Evolutionary conservation across 1,140 invertebrate genomes (phyloP).

Genomic region (Sipha flava): DNA sequence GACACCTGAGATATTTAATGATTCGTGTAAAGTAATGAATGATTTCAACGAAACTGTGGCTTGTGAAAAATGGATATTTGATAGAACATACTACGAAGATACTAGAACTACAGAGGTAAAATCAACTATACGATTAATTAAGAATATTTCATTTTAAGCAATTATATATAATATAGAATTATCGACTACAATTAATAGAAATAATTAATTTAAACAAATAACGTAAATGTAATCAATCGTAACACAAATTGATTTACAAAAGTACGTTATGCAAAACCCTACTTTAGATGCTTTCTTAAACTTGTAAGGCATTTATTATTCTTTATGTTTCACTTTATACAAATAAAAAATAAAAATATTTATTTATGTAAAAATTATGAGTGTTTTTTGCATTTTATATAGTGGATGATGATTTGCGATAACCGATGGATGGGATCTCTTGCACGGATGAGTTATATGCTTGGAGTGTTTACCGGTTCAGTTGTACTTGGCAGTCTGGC

Average conservation of each 20-base stretch:
- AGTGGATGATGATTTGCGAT: slow-evolving; percentile 79
- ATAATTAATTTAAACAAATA: too few relatives aligned
- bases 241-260: too few relatives aligned
- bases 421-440: slow-evolving; percentile 68
- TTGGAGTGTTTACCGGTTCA: slow-evolving; percentile 80
- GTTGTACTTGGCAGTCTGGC: slow-evolving; percentile 74
- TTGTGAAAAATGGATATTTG: not conserved
- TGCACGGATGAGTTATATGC: slow-evolving; percentile 74
- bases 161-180: too few relatives aligned
- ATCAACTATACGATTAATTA: too few relatives aligned
- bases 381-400: slow-evolving; percentile 35
- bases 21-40: not conserved
- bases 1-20: not conserved
- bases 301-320: too few relatives aligned
- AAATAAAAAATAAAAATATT: too few relatives aligned
- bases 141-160: too few relatives aligned
- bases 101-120: slow-evolving; percentile 15
- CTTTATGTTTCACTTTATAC: too few relatives aligned
- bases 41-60: not conserved
- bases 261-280: too few relatives aligned
- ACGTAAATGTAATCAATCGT: too few relatives aligned
- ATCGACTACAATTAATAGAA: too few relatives aligned
- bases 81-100: not conserved
- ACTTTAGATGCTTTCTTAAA: too few relatives aligned
- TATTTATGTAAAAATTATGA: not conserved